phyloP scores from a whole-genome alignment of 2,888 invertebrate genomes.

The Meliscaeva auricollis region DNA sequence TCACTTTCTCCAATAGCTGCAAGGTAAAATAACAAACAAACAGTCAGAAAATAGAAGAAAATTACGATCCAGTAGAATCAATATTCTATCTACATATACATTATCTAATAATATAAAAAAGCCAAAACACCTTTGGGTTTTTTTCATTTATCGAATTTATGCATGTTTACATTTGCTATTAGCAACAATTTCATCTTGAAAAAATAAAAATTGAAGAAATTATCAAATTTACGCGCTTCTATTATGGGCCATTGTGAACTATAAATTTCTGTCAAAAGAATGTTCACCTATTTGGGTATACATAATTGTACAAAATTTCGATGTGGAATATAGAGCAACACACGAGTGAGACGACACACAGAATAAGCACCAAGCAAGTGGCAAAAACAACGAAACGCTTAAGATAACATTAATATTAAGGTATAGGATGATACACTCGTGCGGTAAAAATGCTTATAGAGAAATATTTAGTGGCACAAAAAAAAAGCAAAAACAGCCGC shows the following conservation, averaged over 20 bases:
- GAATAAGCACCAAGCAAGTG: neutral
- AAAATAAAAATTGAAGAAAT: neutral
- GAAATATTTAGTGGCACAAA: constrained; percentile 10
- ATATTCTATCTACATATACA: neutral
- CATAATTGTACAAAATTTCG: neutral
- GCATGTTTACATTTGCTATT: constrained; percentile 32
- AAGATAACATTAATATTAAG: constrained; percentile 53
- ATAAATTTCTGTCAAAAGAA: constrained; percentile 39
- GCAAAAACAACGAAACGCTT: constrained; percentile 27
- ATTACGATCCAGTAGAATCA: neutral
- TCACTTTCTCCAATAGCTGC: constrained; percentile 64
- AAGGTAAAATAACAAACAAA: constrained; percentile 45
- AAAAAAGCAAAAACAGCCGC: too few species aligned
- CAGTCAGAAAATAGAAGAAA: constrained; percentile 25
- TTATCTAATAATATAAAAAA: neutral
- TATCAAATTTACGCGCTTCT: constrained; percentile 59
- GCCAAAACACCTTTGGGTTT: constrained; percentile 3
- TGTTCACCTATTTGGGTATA: constrained; percentile 27
- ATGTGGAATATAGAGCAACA: constrained; percentile 29
- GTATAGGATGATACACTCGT: constrained; percentile 22
- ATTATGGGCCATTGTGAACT: constrained; percentile 38
- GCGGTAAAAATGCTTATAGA: constrained; percentile 27
- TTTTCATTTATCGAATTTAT: neutral
- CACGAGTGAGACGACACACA: neutral
- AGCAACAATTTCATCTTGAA: constrained; percentile 11